Percentiles rank a stretch among this genome's conserved stretches.
Conservation (phyloP, 2,797 vertebrate genomes). For the Chiloscyllium punctatum region DNA sequence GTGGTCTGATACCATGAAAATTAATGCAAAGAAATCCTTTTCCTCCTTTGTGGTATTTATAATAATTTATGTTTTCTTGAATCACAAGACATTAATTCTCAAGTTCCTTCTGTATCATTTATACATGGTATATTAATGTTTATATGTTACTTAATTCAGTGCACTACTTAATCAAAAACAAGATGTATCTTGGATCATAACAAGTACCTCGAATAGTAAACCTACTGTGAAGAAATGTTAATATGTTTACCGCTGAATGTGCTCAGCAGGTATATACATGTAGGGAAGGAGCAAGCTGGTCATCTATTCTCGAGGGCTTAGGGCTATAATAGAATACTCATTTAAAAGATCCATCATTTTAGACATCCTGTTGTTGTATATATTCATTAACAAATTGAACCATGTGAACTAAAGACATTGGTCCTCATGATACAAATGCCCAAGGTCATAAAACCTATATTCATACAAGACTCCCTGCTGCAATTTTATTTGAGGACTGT, state of each 20-base stretch:
- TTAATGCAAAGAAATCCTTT: neutral
- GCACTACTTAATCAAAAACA: neutral
- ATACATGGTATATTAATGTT: neutral
- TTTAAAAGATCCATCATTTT: neutral
- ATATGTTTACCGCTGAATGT: neutral
- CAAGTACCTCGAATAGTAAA: neutral
- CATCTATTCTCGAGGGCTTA: neutral
- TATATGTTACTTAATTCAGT: neutral
- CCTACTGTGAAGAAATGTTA: neutral
- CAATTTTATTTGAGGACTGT: neutral
- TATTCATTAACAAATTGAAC: neutral
- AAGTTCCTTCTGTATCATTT: neutral
- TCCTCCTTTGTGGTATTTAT: neutral
- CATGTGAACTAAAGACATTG: neutral
- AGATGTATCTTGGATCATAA: neutral
- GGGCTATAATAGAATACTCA: neutral
- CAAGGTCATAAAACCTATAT: neutral
- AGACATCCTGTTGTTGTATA: neutral
- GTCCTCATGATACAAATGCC: neutral
- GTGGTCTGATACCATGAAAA: neutral
- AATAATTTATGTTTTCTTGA: neutral
- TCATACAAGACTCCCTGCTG: neutral
- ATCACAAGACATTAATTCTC: neutral
- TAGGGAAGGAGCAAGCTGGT: neutral
- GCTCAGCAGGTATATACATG: neutral